phyloP scores from a whole-genome alignment of 1,140 invertebrate species.

The Teleogryllus occipitalis region DNA sequence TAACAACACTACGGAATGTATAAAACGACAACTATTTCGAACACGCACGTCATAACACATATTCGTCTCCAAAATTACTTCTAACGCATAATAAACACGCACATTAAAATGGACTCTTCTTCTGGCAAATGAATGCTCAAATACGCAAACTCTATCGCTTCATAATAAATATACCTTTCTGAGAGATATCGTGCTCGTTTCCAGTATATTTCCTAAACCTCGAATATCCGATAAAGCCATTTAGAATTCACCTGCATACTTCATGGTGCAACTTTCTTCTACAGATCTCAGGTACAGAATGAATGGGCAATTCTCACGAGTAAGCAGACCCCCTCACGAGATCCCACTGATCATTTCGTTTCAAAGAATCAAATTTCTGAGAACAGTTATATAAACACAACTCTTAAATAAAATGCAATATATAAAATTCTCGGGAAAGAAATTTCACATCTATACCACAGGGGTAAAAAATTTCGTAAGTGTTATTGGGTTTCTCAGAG shows the following conservation, averaged over 20 bases:
- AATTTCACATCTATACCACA: not conserved
- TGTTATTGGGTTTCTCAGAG: not conserved
- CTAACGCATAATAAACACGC: not conserved
- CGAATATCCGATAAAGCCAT: conserved; percentile 20
- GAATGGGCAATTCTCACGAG: conserved; percentile 15
- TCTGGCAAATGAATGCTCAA: not conserved
- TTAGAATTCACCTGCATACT: conserved; percentile 20
- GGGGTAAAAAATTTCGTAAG: not conserved
- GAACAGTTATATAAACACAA: not conserved
- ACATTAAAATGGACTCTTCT: not conserved
- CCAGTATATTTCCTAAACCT: conserved; percentile 19
- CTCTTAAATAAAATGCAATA: not conserved
- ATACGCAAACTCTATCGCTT: not conserved
- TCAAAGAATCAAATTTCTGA: not conserved
- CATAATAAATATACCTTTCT: conserved; percentile 13
- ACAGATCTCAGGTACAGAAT: conserved; percentile 17
- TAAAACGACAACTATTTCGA: too few species aligned
- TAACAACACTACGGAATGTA: too few species aligned
- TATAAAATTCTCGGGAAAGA: not conserved
- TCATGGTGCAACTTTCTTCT: conserved; percentile 15
- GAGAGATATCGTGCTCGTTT: conserved; percentile 17
- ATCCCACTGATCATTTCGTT: not conserved
- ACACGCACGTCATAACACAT: too few species aligned
- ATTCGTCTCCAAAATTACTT: too few species aligned
- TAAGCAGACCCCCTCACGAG: not conserved